Conservation (phyloP, 2,888 invertebrate genomes). For the Actias luna region DNA sequence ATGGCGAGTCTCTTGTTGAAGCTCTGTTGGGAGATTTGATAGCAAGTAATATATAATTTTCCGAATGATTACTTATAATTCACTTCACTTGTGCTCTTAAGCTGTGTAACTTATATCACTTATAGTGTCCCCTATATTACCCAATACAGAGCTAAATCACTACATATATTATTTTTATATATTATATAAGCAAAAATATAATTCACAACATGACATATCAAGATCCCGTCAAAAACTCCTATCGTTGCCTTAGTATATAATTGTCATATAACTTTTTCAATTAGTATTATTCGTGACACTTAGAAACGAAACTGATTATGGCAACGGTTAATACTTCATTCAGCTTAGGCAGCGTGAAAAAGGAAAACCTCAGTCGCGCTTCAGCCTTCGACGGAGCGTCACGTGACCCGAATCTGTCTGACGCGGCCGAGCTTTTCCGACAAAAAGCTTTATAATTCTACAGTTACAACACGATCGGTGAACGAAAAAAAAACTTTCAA, state of each 20-base stretch:
- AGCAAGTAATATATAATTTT: too few relatives aligned
- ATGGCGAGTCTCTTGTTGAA: too few relatives aligned
- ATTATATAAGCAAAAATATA: too few relatives aligned
- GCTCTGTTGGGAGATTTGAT: too few relatives aligned
- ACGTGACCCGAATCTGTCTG: not conserved
- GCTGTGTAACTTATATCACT: too few relatives aligned
- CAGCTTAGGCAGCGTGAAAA: not conserved
- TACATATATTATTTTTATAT: too few relatives aligned
- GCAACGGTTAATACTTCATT: not conserved
- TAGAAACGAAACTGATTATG: not conserved
- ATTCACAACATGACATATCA: too few relatives aligned
- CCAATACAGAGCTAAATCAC: too few relatives aligned
- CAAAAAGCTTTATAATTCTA: not conserved
- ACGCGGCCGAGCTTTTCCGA: not conserved
- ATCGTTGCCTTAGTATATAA: not conserved
- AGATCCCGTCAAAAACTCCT: not conserved
- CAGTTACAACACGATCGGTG: not conserved
- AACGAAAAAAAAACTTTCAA: not conserved
- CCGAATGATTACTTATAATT: too few relatives aligned
- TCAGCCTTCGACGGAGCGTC: slow-evolving; percentile 1
- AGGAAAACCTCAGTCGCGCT: not conserved
- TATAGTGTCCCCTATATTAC: too few relatives aligned
- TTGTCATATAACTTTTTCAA: not conserved
- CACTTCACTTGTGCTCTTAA: too few relatives aligned
- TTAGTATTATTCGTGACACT: not conserved